Evolutionary conservation across 2,888 invertebrate species (phyloP), one percentile per base, ranked within the genome.

Genomic region (Erpobdella octoculata): DNA sequence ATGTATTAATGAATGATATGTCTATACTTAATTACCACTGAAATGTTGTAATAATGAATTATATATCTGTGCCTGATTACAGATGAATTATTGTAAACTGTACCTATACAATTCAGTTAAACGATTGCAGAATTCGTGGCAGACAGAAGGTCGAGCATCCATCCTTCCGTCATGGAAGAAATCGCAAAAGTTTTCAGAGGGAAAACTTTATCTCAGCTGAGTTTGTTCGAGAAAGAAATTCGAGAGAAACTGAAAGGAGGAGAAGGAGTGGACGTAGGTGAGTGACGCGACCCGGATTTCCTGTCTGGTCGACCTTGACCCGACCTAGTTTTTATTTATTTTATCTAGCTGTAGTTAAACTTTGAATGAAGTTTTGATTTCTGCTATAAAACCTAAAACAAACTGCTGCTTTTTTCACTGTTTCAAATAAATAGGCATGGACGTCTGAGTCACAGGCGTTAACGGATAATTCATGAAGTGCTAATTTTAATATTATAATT

Each of bases 141-240:
- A 68, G 83, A 83, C 68, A 84, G 89, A 67, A 35, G 76, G 33
- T 71, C 73, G 28, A 89, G 89, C 68, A 94, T 98, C 76, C 93
- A 97, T 84, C 89, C 90, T 78, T 89, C 93, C 28, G 96, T 98
- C 0, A 90, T 90, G 2, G 88, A 89, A 62, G 95, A 97, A 84
- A 93, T 97, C 25, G 89, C 90, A 0, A 87, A 86, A 1, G 90
- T 95, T 35, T 94, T 98, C 84, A 91, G 92, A 80, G 94, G 94
- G 64, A 98, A 98, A 86, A 90, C 91, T 0, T 90, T 93, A 0
- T 86, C 87, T 2, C 93, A 97, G 83, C 85, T 98, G 76, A 88
- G 89, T 77, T 88, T 90, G 70, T 85, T 98, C 76, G 91, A 92
- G 80, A 84, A 86, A 35, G 89, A 91, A 82, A 94, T 98, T 79